These are phyloP conservation scores for Rhagophthalmus giganteus DNA, from an alignment of 2,888 invertebrate species.

Conservation along the genomic window DNA sequence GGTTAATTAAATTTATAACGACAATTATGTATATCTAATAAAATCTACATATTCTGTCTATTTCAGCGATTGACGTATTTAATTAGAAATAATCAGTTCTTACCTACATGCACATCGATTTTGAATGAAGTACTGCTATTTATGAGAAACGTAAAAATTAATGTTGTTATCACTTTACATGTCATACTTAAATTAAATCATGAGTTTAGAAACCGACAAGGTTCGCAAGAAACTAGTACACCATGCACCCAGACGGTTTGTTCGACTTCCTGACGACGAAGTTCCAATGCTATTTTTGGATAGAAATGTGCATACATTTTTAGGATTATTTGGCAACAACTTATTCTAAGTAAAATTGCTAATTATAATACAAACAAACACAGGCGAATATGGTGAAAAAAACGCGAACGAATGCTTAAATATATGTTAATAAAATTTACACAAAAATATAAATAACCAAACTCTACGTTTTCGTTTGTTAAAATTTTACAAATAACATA, in stretches of 20 bases:
- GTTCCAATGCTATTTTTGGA: constrained; percentile 22
- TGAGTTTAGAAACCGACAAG: neutral
- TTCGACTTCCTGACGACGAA: constrained; percentile 21
- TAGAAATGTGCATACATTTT: constrained; percentile 22
- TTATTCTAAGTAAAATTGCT: neutral
- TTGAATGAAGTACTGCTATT: neutral
- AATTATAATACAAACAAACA: neutral
- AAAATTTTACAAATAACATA: neutral
- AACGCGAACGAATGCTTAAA: neutral
- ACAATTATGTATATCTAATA: neutral
- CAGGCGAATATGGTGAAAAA: neutral
- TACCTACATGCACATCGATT: neutral
- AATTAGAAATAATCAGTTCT: neutral
- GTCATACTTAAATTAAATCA: neutral
- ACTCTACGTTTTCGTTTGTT: neutral
- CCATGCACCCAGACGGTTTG: constrained; percentile 9
- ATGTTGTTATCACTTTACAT: neutral
- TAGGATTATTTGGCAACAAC: constrained; percentile 14
- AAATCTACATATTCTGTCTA: neutral
- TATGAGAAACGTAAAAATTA: neutral
- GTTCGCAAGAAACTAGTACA: neutral
- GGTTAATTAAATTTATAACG: neutral
- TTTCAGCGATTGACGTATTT: neutral
- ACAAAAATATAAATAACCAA: neutral
- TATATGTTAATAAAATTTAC: neutral